phyloP scores from a whole-genome alignment of 2,888 invertebrate genomes.

The Blomia tropicalis region DNA sequence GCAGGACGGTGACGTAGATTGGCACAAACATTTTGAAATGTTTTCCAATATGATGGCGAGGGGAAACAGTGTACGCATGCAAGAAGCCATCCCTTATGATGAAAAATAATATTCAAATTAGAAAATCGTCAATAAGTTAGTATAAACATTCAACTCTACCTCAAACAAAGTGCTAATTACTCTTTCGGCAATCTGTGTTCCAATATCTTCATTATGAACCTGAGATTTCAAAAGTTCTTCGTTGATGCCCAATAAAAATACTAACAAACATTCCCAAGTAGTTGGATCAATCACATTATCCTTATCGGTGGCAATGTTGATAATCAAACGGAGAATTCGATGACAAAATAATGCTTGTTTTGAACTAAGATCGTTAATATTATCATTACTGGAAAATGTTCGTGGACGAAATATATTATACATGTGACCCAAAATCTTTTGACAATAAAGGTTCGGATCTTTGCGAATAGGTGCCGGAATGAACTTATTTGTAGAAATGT shows the following conservation, averaged over 20 bases:
- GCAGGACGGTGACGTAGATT: slow-evolving; percentile 87
- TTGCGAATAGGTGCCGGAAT: slow-evolving; percentile 74
- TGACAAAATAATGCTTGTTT: slow-evolving; percentile 85
- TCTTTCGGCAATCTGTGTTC: slow-evolving; percentile 80
- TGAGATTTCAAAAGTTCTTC: slow-evolving; percentile 80
- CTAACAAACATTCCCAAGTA: slow-evolving; percentile 75
- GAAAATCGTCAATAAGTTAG: neutral
- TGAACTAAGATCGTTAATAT: slow-evolving; percentile 48
- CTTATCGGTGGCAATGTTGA: slow-evolving; percentile 54
- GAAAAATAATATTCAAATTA: neutral
- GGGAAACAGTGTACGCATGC: slow-evolving; percentile 71
- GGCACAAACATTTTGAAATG: slow-evolving; percentile 59
- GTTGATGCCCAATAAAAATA: slow-evolving; percentile 75
- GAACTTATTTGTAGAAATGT: slow-evolving; percentile 37
- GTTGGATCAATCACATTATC: slow-evolving; percentile 58
- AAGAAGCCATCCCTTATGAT: slow-evolving; percentile 47
- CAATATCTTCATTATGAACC: slow-evolving; percentile 72
- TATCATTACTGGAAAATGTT: slow-evolving; percentile 43
- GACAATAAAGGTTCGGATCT: slow-evolving; percentile 72
- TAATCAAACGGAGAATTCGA: slow-evolving; percentile 66
- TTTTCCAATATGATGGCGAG: slow-evolving; percentile 70
- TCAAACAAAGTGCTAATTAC: slow-evolving; percentile 84
- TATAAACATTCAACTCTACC: slow-evolving; percentile 39
- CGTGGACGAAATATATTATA: slow-evolving; percentile 86
- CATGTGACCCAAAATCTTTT: slow-evolving; percentile 76